Base-by-base conservation (phyloP, 2,888 invertebrate genomes). In the Digitonthophagus gazella region DNA sequence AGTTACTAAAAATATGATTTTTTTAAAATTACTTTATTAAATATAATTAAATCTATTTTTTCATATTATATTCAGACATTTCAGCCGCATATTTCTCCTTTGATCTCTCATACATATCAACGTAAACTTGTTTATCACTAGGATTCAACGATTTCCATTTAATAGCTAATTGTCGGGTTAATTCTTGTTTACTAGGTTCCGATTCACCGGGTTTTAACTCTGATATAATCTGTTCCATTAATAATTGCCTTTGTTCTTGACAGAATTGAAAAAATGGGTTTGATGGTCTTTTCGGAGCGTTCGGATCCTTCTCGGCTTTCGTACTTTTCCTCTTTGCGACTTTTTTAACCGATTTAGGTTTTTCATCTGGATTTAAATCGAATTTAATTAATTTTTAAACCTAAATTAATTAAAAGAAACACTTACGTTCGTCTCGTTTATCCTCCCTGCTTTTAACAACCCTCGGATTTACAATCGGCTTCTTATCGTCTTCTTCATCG, bases 251-350 rank as follows among this genome's bases (percentile, higher is more conserved):
- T 77, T 92, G 91, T 76, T 92, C 91, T 83, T 92, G 91, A 74
- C 92, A 92, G 81, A 91, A 92, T 82, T 92, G 91, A 77, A 92
- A 91, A 81, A 92, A 92, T 64, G 92, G 92, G 86, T 92, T 92
- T 67, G 91, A 91, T 0, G 92, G 92, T 74, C 91, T 86, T 79
- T 92, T 92, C 0, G 92, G 92, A 64, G 91, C 91, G 82, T 91
- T 91, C 0, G 91, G 91, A 82, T 92, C 92, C 76, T 83, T 83
- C 75, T 87, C 87, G 3, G 82, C 75, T 81, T 88, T 88, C 57
- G 82, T 77, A 11, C 84, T 85, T 83, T 90, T 91, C 78, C 88
- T 88, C 4, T 85, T 83, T 68, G 86, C 80, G 69, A 79, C 81
- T 74, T 83, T 83, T 74, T 78, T 80, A 3, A 73, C 61, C 71